Base-by-base conservation (phyloP, 2,113 vertebrate genomes). In the Psilopsiagon aurifrons region DNA sequence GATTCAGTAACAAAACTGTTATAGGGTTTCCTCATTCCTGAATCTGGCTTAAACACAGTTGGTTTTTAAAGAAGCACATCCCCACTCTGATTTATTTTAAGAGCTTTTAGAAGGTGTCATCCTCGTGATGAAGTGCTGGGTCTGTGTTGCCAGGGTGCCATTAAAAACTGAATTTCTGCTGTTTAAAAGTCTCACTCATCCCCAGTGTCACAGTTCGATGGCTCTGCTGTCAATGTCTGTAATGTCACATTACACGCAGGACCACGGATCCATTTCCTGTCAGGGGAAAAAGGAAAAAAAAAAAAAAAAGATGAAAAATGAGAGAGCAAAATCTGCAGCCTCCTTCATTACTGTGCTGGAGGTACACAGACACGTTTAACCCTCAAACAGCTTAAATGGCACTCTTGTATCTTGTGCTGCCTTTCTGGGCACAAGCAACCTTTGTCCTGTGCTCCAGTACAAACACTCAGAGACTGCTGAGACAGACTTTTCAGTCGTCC, bases 51-150 rank as follows among this genome's bases (percentile, higher is more conserved):
- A 93, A 95, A 88, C 60, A 57, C 55, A 47, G 69, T 55, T 39
- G 9, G 63, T 60, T 88, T 90, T 66, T 22, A 8, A 79, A 73
- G 67, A 84, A 86, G 57, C 54, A 92, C 63, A 78, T 95, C 91
- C 77, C 33, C 59, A 9, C 74, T 92, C 81, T 95, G 95, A 94
- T 95, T 96, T 93, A 94, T 96, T 97, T 96, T 91, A 94, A 43
- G 74, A 82, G 96, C 94, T 96, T 93, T 96, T 93, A 92, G 94
- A 82, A 89, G 76, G 92, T 96, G 94, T 96, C 96, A 95, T 92
- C 46, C 77, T 94, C 92, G 70, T 96, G 95, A 94, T 97, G 91
- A 96, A 96, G 96, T 87, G 88, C 91, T 92, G 90, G 94, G 74
- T 89, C 92, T 94, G 15, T 90, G 80, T 89, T 96, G 95, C 86